Base-by-base conservation (phyloP, 2,113 vertebrate species). In the Tyrannus savana region DNA sequence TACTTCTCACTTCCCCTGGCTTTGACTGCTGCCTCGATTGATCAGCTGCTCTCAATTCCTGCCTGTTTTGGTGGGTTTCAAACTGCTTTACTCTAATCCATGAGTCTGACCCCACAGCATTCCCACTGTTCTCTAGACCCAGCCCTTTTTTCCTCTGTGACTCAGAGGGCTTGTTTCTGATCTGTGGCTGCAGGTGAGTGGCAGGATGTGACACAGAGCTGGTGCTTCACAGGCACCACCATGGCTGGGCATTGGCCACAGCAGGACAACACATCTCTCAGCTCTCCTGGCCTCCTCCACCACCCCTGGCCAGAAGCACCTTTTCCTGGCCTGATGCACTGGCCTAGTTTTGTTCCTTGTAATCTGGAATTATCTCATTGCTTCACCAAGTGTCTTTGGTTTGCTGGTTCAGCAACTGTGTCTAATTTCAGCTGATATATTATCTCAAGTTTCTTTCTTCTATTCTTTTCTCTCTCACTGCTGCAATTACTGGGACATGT, bases 211-310 rank as follows among this genome's bases (percentile, higher is more conserved):
- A 31, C 68, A 28, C 31, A 5, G 47, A 41, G 25, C 6, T 3
- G 21, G 58, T 1, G 2, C 49, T 52, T 35, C 49, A 14, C 0
- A 0, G 62, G 21, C 44, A 77, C 33, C 24, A 46, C 19, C 10
- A 12, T 1, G 6, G 22, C 27, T 30, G 1, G 8, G 5, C 18
- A 1, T 7, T 12, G 22, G 13, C 14, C 2, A 4, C 1, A 7
- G 33, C 69, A 31, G 21, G 11, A 14, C 2, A 2, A 14, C 2
- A 2, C 28, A 44, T 30, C 23, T 46, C 41, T 46, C 4, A 60
- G 50, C 22, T 47, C 41, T 85, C 44, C 79, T n/a, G 59, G 42
- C 28, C 33, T 63, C 27, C 13, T 30, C 41, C 62, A 71, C 30
- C 56, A 33, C 56, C 35, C 25, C 14, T 42, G 55, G 41, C 18